phyloP scores from a whole-genome alignment of 2,797 vertebrate species.

The Aldrovandia affinis region DNA sequence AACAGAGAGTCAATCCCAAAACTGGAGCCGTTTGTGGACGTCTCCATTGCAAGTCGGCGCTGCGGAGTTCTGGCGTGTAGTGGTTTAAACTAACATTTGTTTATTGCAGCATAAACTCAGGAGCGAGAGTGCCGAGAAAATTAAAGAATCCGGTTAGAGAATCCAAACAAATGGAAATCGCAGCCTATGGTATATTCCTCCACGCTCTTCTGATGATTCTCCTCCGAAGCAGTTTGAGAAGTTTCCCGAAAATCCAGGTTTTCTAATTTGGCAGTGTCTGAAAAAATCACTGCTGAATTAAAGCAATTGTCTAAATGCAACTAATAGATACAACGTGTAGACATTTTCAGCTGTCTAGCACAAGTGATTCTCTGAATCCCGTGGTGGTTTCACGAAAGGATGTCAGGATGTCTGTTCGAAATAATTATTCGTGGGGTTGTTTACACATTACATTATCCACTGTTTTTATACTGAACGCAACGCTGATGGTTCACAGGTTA shows the following conservation, averaged over 20 bases:
- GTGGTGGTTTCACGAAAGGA: slow-evolving; percentile 15
- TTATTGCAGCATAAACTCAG: slow-evolving; percentile 61
- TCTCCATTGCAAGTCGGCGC: slow-evolving; percentile 82
- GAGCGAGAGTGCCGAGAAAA: slow-evolving; percentile 40
- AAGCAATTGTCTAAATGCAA: slow-evolving; percentile 43
- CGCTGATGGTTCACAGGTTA: slow-evolving; percentile 29
- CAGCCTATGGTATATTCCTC: slow-evolving; percentile 53
- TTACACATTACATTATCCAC: slow-evolving; percentile 31
- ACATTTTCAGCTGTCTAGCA: slow-evolving; percentile 43
- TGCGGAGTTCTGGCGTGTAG: slow-evolving; percentile 57
- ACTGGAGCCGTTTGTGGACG: slow-evolving; percentile 88
- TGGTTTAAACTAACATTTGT: slow-evolving; percentile 74
- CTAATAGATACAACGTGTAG: slow-evolving; percentile 54
- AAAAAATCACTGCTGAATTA: slow-evolving; percentile 55
- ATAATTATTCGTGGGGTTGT: not conserved
- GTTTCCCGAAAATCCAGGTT: slow-evolving; percentile 50
- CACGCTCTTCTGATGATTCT: slow-evolving; percentile 47
- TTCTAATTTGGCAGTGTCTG: slow-evolving; percentile 44
- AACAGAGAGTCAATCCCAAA: slow-evolving; percentile 98
- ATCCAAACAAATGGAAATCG: slow-evolving; percentile 43
- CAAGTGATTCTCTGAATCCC: slow-evolving; percentile 49
- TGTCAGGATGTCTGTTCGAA: not conserved
- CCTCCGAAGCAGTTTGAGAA: slow-evolving; percentile 41
- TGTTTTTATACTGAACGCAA: slow-evolving; percentile 24
- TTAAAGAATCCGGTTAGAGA: slow-evolving; percentile 59